These are phyloP conservation scores for Pampusana beccarii DNA, from an alignment of 2,113 vertebrate species.

Conservation along the genomic window DNA sequence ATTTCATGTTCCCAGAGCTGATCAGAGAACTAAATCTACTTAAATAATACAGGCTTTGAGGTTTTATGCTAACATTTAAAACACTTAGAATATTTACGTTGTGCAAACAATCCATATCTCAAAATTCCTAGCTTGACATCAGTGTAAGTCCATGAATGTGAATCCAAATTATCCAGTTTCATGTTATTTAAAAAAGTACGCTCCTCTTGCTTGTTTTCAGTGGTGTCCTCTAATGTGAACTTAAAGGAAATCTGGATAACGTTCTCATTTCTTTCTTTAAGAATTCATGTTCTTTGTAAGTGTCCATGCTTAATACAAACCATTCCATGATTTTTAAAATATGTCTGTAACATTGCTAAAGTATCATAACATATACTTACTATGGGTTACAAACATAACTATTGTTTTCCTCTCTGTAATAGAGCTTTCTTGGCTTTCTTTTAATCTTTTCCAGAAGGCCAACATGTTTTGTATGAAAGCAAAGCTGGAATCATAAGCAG, in stretches of 20 bases:
- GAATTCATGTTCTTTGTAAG: constrained; percentile 44
- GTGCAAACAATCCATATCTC: background rate
- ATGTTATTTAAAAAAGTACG: background rate
- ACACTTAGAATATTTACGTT: background rate
- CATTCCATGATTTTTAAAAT: constrained; percentile 46
- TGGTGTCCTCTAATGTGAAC: background rate
- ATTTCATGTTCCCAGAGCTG: background rate
- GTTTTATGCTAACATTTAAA: background rate
- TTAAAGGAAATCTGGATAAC: constrained; percentile 2
- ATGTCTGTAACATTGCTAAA: constrained; percentile 49
- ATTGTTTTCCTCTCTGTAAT: constrained; percentile 71
- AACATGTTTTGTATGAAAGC: constrained; percentile 60
- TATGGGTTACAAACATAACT: constrained; percentile 69
- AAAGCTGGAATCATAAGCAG: constrained; percentile 57
- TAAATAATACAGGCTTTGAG: background rate
- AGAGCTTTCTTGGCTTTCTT: constrained; percentile 69
- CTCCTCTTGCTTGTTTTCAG: background rate
- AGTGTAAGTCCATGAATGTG: background rate
- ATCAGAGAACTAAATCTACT: background rate
- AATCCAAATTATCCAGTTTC: background rate
- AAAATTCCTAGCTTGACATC: background rate
- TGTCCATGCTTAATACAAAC: constrained; percentile 62
- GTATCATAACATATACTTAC: constrained; percentile 37
- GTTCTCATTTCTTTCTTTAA: background rate
- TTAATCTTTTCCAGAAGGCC: constrained; percentile 76